A percentile compares a stretch with the other conserved stretches of the same genome.
Conservation (phyloP, 1,140 invertebrate genomes). For the Listronotus bonariensis region DNA sequence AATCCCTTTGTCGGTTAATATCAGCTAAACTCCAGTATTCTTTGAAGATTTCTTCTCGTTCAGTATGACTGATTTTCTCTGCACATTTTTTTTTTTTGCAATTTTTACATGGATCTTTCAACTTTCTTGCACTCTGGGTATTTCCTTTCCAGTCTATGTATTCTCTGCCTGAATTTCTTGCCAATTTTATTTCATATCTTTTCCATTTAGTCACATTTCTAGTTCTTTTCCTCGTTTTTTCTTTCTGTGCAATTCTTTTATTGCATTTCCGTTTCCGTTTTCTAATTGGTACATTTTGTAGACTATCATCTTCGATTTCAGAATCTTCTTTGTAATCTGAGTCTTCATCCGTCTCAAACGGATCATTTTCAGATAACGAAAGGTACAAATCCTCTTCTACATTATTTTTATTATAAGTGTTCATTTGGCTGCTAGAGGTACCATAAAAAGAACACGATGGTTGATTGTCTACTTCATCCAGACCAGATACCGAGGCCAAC, state of each 20-base stretch:
- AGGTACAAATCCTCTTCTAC: slow-evolving; percentile 2
- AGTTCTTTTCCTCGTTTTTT: slow-evolving; percentile 5
- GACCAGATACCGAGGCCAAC: neutral
- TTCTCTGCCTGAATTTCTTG: slow-evolving; percentile 16
- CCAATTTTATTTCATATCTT: slow-evolving; percentile 17
- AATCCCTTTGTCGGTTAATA: slow-evolving; percentile 24
- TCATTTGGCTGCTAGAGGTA: neutral
- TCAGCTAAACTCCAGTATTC: slow-evolving; percentile 13
- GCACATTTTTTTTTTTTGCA: no score
- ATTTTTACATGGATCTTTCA: slow-evolving; percentile 2
- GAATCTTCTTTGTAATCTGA: neutral
- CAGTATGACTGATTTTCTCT: slow-evolving; percentile 2
- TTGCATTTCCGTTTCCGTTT: neutral
- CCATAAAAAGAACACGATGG: neutral
- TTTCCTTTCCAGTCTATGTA: slow-evolving; percentile 22
- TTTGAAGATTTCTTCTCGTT: slow-evolving; percentile 18
- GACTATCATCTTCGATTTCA: slow-evolving; percentile 2
- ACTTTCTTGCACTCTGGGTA: neutral
- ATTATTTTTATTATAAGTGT: neutral
- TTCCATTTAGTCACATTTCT: slow-evolving; percentile 8
- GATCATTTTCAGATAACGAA: slow-evolving; percentile 1
- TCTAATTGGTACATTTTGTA: neutral
- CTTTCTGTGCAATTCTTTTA: neutral
- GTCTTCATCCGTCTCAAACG: slow-evolving; percentile 1
- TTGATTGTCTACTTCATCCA: neutral